Conservation (phyloP, 2,888 invertebrate genomes). For the Gastrophysa polygoni region DNA sequence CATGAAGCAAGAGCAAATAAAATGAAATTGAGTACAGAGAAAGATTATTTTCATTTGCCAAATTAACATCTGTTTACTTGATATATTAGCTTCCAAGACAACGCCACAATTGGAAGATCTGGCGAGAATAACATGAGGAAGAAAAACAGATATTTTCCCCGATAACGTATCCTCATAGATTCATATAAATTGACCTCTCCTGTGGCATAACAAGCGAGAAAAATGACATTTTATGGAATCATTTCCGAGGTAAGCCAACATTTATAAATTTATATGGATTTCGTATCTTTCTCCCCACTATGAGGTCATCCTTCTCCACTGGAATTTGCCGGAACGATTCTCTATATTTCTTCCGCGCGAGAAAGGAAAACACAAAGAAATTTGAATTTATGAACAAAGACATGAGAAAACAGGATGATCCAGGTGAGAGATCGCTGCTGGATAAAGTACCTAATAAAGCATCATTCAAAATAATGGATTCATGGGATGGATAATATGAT, state of each 20-base stretch:
- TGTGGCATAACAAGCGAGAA: not conserved
- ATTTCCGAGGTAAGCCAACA: not conserved
- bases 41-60: too few relatives aligned
- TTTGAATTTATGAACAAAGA: not conserved
- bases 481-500: too few relatives aligned
- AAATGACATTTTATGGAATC: not conserved
- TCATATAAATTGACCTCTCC: not conserved
- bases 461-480: too few relatives aligned
- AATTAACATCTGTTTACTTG: too few relatives aligned
- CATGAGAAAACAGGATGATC: too few relatives aligned
- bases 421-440: too few relatives aligned
- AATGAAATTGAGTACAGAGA: too few relatives aligned
- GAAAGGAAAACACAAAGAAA: too few relatives aligned
- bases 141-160: not conserved
- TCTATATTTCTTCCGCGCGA: not conserved
- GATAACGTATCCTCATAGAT: not conserved
- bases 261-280: not conserved
- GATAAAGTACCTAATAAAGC: too few relatives aligned
- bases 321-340: not conserved
- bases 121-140: not conserved
- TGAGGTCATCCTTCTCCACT: not conserved
- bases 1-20: too few relatives aligned
- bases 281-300: not conserved
- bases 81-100: not conserved
- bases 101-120: not conserved